Percentiles rank a stretch among this genome's conserved stretches.
Conservation (phyloP, 2,888 invertebrate species). For the Drosophila paramelanica region DNA sequence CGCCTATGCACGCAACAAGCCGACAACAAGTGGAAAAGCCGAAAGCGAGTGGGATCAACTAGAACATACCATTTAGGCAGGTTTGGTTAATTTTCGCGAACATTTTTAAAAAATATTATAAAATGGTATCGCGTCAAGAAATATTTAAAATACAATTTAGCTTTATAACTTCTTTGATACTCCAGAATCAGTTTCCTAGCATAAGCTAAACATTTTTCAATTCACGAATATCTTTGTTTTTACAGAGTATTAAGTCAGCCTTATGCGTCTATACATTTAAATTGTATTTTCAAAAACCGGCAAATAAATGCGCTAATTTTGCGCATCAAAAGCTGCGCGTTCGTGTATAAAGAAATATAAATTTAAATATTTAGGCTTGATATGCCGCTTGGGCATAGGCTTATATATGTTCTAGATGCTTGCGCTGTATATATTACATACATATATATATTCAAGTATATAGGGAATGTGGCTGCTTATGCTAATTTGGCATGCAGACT, state of each 20-base stretch:
- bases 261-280: not conserved
- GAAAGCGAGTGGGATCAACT: not conserved
- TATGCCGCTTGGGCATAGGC: not conserved
- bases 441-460: not conserved
- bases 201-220: not conserved
- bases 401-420: not conserved
- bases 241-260: not conserved
- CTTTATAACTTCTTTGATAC: too few relatives aligned
- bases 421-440: not conserved
- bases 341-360: constrained; percentile 66
- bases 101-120: too few relatives aligned
- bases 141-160: too few relatives aligned
- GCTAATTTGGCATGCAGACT: constrained; percentile 68
- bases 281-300: constrained; percentile 22
- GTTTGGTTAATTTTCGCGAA: too few relatives aligned
- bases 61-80: not conserved
- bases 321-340: constrained; percentile 67
- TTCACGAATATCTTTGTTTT: not conserved
- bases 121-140: too few relatives aligned
- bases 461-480: constrained; percentile 48
- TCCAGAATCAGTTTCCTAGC: too few relatives aligned
- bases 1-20: constrained; percentile 18
- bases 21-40: not conserved
- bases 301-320: constrained; percentile 69
- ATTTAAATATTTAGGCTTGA: constrained; percentile 49